phyloP scores from a whole-genome alignment of 2,797 vertebrate species.

The Sebastolobus alascanus region DNA sequence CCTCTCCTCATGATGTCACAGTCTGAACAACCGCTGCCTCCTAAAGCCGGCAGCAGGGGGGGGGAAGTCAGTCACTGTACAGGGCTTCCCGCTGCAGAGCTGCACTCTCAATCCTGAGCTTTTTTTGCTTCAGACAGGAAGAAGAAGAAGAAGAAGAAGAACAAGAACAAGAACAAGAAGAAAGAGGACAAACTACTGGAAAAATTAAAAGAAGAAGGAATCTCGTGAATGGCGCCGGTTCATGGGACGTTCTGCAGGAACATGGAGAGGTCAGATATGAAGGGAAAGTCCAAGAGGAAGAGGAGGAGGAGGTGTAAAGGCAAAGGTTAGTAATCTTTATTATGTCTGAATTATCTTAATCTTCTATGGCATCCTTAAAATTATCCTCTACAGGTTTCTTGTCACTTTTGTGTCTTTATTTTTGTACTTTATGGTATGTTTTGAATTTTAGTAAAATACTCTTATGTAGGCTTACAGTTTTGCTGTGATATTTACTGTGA shows the following conservation, averaged over 20 bases:
- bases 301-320: slow-evolving; percentile 84
- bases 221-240: slow-evolving; percentile 82
- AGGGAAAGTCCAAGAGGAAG: slow-evolving; percentile 86
- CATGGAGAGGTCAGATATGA: slow-evolving; percentile 81
- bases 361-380: background rate
- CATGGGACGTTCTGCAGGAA: slow-evolving; percentile 79
- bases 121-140: background rate
- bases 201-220: background rate
- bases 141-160: slow-evolving; percentile 1
- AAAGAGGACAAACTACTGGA: slow-evolving; percentile 12
- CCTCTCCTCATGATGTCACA: slow-evolving; percentile 69
- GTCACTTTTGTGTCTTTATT: background rate
- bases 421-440: background rate
- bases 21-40: slow-evolving; percentile 40
- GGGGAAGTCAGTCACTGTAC: slow-evolving; percentile 29
- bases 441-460: background rate
- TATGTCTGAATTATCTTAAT: background rate
- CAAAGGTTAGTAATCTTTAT: slow-evolving; percentile 83
- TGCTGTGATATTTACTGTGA: background rate
- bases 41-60: slow-evolving; percentile 41
- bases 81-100: slow-evolving; percentile 48
- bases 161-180: slow-evolving; percentile 1
- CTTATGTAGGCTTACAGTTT: background rate
- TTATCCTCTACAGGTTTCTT: background rate
- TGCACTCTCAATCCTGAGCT: slow-evolving; percentile 20